These are phyloP conservation scores for Pelosia muscerda DNA, from an alignment of 2,888 invertebrate genomes.

Conservation along the genomic window DNA sequence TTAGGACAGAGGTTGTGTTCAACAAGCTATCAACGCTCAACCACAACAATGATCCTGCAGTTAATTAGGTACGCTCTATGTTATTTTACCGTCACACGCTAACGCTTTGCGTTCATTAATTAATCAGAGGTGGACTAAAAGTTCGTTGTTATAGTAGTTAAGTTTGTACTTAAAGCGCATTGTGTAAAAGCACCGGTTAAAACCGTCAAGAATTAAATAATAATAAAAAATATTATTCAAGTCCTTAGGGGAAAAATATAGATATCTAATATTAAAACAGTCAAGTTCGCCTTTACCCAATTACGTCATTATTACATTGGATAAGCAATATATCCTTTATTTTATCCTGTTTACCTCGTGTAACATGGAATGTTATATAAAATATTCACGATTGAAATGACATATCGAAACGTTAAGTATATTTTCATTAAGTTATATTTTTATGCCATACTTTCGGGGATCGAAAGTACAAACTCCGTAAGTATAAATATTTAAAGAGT, in stretches of 20 bases:
- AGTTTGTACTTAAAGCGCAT: not conserved
- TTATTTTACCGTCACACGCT: too few relatives aligned
- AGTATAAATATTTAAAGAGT: slow-evolving; percentile 36
- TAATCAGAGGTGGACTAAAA: not conserved
- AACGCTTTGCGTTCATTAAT: not conserved
- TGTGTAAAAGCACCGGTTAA: too few relatives aligned
- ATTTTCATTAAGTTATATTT: slow-evolving; percentile 6
- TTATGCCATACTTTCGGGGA: slow-evolving; percentile 14
- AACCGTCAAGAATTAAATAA: too few relatives aligned
- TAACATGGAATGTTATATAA: not conserved
- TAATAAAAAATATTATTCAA: too few relatives aligned
- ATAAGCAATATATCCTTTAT: not conserved
- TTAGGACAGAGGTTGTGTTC: not conserved
- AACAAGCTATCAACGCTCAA: not conserved
- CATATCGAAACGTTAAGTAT: not conserved
- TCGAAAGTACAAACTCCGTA: slow-evolving; percentile 19
- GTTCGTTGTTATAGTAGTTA: not conserved
- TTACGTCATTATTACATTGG: not conserved
- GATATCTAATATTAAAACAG: not conserved
- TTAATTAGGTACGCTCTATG: not conserved
- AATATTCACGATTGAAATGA: not conserved
- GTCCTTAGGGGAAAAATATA: not conserved
- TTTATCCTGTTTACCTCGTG: not conserved
- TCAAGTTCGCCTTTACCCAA: not conserved
- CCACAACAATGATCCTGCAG: not conserved